Conservation (phyloP, 2,797 vertebrate genomes). For the Alcedo quadribrachys region DNA sequence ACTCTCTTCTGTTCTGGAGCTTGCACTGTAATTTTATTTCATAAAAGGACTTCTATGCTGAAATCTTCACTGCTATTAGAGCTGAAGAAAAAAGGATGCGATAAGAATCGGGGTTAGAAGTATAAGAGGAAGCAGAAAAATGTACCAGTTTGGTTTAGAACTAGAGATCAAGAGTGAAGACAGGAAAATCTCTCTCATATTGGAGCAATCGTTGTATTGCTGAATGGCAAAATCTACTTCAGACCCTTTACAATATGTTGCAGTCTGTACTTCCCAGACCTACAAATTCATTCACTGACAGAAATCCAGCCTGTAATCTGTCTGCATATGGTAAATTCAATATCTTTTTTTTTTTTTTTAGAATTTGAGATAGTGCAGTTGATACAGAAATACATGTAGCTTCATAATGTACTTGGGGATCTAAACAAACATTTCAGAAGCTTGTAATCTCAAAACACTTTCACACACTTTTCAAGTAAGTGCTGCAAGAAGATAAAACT, state of each 20-base stretch:
- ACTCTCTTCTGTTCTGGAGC: neutral
- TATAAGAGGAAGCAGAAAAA: neutral
- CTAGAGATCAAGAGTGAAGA: neutral
- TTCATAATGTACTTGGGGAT: neutral
- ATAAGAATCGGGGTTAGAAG: conserved; percentile 16
- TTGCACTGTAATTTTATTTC: neutral
- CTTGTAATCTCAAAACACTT: neutral
- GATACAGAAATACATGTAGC: neutral
- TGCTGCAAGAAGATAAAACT: neutral
- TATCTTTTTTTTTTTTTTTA: rapidly evolving
- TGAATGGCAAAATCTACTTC: conserved; percentile 37
- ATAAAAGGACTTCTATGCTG: neutral
- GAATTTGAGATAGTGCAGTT: neutral
- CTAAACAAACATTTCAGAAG: neutral
- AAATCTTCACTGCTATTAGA: neutral
- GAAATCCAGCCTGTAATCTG: neutral
- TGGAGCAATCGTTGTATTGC: neutral
- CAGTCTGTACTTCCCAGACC: neutral
- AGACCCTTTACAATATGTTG: conserved; percentile 1
- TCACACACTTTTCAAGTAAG: neutral
- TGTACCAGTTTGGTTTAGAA: neutral
- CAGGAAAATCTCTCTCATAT: conserved; percentile 43
- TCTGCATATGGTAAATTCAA: neutral
- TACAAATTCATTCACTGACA: neutral
- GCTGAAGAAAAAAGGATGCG: neutral